Conservation (phyloP, 2,113 vertebrate genomes). For the Nothobranchius furzeri region DNA sequence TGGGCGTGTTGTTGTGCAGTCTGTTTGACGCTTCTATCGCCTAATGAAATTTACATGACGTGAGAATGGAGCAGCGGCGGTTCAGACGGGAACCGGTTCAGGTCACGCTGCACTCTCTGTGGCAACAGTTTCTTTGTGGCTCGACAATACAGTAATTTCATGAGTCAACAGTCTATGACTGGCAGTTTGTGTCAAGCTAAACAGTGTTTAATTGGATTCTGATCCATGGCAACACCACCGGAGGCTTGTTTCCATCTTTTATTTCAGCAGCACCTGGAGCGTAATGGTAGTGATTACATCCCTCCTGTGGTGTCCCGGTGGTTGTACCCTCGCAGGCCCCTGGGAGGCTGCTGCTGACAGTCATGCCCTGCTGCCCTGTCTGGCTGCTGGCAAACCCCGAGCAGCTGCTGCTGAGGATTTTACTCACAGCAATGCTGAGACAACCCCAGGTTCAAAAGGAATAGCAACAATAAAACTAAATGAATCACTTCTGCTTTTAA, state of each 20-base stretch:
- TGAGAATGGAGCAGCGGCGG: slow-evolving; percentile 41
- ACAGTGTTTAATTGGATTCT: slow-evolving; percentile 83
- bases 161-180: slow-evolving; percentile 80
- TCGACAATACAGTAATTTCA: slow-evolving; percentile 81
- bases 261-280: slow-evolving; percentile 74
- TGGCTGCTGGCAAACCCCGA: slow-evolving; percentile 44
- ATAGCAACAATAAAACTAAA: slow-evolving; percentile 55
- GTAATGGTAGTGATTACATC: slow-evolving; percentile 78
- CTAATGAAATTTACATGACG: slow-evolving; percentile 55
- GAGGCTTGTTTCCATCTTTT: slow-evolving; percentile 74
- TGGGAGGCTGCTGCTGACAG: slow-evolving; percentile 64
- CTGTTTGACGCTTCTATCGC: slow-evolving; percentile 40
- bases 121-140: slow-evolving; percentile 67
- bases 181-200: slow-evolving; percentile 77
- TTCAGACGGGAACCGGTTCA: slow-evolving; percentile 42
- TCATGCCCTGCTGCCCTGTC: slow-evolving; percentile 67
- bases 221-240: slow-evolving; percentile 72
- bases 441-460: slow-evolving; percentile 60
- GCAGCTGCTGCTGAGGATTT: slow-evolving; percentile 45
- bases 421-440: slow-evolving; percentile 38
- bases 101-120: slow-evolving; percentile 62
- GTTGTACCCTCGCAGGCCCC: slow-evolving; percentile 47
- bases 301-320: slow-evolving; percentile 54
- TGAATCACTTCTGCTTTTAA: slow-evolving; percentile 59
- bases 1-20: slow-evolving; percentile 18